Evolutionary conservation across 2,797 vertebrate species (phyloP), one percentile per base, ranked within the genome.

Genomic region (Pangasius macronema): DNA sequence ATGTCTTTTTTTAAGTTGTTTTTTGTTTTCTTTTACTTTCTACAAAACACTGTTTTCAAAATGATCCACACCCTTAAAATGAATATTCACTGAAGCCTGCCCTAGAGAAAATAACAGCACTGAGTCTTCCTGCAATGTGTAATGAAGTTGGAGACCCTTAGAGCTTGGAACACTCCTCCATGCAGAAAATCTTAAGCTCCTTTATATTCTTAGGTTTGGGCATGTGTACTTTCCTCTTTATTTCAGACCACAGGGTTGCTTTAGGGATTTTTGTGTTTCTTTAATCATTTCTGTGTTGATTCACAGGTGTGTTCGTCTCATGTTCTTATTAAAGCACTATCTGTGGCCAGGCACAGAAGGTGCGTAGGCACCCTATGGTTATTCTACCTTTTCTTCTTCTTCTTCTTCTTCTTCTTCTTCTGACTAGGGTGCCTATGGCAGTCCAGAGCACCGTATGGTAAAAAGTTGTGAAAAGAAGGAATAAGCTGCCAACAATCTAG

Each of bases 151-250:
- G 42, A 79, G 30, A 57, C 8, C 14, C 16, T 77, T 10, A 16
- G 49, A 53, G 75, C 13, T 75, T 49, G 2, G 42, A 14, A 22
- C n/a, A 77, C 51, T 77, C n/a, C 16, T 57, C 20, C 76, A 79
- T 57, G 76, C 76, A 55, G 18, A 36, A 79, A 36, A 57, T 57
- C 22, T 55, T 57, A 79, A 79, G 51, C 51, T 79, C 53, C 76
- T 22, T 79, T 79, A 79, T 57, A 36, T 79, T 57, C 30, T 79
- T 79, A 36, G 18, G 18, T 36, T 5, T 79, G 30, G 9, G 30
- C 53, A 53, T 33, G 51, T 77, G 16, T 16, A 55, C 27, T 77
- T 53, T 9, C n/a, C 1, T 33, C 16, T 55, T 77, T 7, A 77
- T 55, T 55, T 77, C 70, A 73, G 39, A 73, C 11, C 39, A 73